Conservation (phyloP, 1,140 invertebrate species). For the Drosophila watanabei region DNA sequence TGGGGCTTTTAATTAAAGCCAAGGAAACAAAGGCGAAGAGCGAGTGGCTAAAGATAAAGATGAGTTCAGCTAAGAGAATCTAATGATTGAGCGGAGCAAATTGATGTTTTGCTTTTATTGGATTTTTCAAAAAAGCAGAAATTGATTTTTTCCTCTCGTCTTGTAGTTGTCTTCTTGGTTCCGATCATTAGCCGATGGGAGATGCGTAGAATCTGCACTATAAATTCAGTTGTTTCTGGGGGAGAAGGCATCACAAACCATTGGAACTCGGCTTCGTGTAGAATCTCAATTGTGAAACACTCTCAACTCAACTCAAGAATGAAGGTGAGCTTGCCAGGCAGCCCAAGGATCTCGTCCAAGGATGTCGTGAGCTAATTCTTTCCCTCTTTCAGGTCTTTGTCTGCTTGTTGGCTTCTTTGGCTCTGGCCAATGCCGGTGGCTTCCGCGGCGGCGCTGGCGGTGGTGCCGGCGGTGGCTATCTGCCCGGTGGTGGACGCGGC, state of each 20-base stretch:
- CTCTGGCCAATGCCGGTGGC: constrained; percentile 67
- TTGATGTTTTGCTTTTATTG: constrained; percentile 33
- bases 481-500: constrained; percentile 50
- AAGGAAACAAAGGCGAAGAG: constrained; percentile 34
- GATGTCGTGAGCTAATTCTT: not conserved
- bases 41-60: constrained; percentile 46
- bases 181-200: constrained; percentile 60
- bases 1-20: constrained; percentile 61
- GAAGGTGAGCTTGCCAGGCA: constrained; percentile 43
- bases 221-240: constrained; percentile 58
- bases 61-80: constrained; percentile 62
- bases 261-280: constrained; percentile 56
- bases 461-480: constrained; percentile 48
- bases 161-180: constrained; percentile 5
- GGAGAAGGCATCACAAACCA: constrained; percentile 62
- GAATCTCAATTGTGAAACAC: constrained; percentile 26
- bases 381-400: constrained; percentile 53
- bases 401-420: constrained; percentile 67
- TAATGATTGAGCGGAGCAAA: constrained; percentile 53
- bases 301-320: constrained; percentile 29
- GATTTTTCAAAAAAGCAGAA: constrained; percentile 27
- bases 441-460: constrained; percentile 61
- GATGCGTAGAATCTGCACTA: constrained; percentile 52
- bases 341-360: not conserved
- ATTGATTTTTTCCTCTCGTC: constrained; percentile 17